These are phyloP conservation scores for Raphicerus campestris DNA, from an alignment of 2,113 vertebrate species.

Conservation along the genomic window DNA sequence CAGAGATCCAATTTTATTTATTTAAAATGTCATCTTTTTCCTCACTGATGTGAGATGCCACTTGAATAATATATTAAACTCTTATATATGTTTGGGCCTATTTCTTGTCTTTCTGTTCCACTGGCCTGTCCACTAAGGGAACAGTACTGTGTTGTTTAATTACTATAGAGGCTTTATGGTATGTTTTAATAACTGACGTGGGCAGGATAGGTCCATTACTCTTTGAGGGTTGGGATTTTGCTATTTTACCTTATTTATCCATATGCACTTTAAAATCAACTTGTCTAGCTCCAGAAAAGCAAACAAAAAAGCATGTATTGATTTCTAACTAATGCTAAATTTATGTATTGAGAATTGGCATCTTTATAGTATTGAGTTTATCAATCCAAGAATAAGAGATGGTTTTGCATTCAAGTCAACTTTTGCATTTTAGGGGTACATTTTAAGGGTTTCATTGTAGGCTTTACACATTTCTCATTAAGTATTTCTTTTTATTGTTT, in stretches of 20 bases:
- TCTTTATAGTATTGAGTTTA: background rate
- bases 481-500: background rate
- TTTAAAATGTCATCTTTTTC: background rate
- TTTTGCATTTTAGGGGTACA: background rate
- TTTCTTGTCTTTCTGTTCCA: background rate
- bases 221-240: background rate
- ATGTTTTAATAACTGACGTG: background rate
- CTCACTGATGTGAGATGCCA: background rate
- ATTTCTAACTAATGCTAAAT: background rate
- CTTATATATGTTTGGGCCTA: background rate
- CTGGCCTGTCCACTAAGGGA: background rate
- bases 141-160: background rate
- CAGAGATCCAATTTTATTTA: background rate
- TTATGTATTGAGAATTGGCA: background rate
- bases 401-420: background rate
- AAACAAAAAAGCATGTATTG: background rate
- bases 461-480: background rate
- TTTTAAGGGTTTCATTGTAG: background rate
- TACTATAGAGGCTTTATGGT: background rate
- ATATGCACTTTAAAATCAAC: background rate
- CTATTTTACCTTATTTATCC: background rate
- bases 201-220: background rate
- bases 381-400: background rate
- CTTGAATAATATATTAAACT: background rate
- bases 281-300: background rate